Conservation (phyloP, 2,113 vertebrate genomes). For the Phocoena sinus region DNA sequence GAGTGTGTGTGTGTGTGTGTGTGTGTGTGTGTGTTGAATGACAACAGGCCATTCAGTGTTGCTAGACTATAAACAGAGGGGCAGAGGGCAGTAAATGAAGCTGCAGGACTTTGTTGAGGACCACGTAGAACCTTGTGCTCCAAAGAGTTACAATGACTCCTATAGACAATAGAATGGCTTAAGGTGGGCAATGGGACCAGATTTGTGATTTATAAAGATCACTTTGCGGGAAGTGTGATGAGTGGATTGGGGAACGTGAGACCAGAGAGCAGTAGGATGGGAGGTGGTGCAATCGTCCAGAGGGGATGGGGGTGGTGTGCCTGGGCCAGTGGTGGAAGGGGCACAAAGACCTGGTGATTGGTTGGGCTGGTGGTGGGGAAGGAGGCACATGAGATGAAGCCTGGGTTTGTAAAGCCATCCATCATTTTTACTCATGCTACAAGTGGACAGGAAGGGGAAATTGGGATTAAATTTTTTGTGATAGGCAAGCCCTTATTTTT, state of each 20-base stretch:
- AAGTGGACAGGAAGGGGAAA: not conserved
- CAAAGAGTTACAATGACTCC: not conserved
- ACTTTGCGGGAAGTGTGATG: not conserved
- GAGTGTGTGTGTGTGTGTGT: no score
- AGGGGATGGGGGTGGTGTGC: no score
- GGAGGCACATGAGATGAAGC: not conserved
- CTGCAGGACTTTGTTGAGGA: not conserved
- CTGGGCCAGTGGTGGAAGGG: not conserved
- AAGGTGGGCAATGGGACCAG: not conserved
- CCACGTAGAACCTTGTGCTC: not conserved
- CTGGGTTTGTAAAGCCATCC: not conserved
- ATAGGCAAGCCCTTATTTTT: not conserved
- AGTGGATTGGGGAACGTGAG: not conserved
- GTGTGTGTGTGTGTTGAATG: not conserved
- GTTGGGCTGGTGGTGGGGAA: not conserved
- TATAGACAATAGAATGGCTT: not conserved
- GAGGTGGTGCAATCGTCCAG: not conserved
- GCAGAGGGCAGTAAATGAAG: not conserved
- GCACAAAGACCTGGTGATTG: not conserved
- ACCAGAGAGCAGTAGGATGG: not conserved
- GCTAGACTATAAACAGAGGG: not conserved
- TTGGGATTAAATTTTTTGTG: not conserved
- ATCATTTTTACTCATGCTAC: not conserved
- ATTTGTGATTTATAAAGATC: not conserved
- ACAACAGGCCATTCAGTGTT: not conserved